These are phyloP conservation scores for Nemoura dubitans DNA, from an alignment of 2,888 invertebrate genomes.

Conservation along the genomic window DNA sequence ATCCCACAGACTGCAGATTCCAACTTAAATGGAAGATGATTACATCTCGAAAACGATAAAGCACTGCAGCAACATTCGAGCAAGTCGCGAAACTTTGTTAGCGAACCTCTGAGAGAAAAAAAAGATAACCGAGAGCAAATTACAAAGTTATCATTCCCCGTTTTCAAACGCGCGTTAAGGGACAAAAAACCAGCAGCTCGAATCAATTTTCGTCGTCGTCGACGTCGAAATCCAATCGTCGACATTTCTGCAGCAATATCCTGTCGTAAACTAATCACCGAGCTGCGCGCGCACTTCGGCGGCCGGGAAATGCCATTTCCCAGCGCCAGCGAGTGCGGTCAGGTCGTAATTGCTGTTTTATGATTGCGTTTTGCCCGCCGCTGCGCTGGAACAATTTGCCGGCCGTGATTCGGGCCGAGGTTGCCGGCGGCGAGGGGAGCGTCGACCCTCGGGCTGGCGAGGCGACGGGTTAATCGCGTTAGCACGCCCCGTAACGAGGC, in stretches of 20 bases:
- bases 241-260: not conserved
- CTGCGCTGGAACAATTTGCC: conserved; percentile 50
- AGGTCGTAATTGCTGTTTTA: conserved; percentile 49
- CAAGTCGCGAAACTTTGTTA: too few species aligned
- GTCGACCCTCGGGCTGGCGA: conserved; percentile 10
- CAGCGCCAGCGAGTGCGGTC: conserved; percentile 44
- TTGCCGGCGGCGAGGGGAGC: not conserved
- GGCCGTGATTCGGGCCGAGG: conserved; percentile 10
- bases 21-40: too few species aligned
- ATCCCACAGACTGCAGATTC: too few species aligned
- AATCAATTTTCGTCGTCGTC: not conserved
- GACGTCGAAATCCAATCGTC: not conserved
- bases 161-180: not conserved
- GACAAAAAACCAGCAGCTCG: not conserved
- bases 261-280: conserved; percentile 26
- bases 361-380: conserved; percentile 56
- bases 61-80: too few species aligned
- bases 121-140: too few species aligned
- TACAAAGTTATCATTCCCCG: not conserved
- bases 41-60: too few species aligned
- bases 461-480: conserved; percentile 35
- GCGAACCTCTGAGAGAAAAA: too few species aligned
- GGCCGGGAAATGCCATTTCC: conserved; percentile 21
- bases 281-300: too few species aligned
- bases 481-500: conserved; percentile 22